phyloP scores from a whole-genome alignment of 53 echinoderm and acorn worm species.

The Antedon mediterranea region DNA sequence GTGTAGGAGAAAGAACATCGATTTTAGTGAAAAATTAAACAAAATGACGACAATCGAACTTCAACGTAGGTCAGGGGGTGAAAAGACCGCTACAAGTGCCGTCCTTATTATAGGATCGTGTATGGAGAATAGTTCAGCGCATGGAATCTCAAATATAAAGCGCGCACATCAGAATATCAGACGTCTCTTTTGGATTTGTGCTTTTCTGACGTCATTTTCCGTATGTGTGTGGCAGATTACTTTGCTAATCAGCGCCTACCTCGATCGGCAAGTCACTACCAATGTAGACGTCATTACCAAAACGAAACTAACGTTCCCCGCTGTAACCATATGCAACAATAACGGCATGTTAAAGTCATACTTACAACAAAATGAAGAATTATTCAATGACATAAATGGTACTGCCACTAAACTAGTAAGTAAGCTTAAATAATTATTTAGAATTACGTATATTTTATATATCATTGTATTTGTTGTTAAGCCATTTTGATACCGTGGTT shows the following conservation, averaged over 20 bases:
- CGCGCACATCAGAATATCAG: conserved; percentile 15
- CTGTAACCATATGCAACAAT: conserved; percentile 67
- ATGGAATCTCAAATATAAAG: conserved; percentile 63
- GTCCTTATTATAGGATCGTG: background rate
- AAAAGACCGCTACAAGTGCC: too few relatives aligned
- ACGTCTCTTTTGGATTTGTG: conserved; percentile 34
- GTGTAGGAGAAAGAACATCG: too few relatives aligned
- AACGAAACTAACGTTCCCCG: conserved; percentile 28
- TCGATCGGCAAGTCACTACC: conserved; percentile 28
- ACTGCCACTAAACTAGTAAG: too few relatives aligned
- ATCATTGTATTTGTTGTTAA: too few relatives aligned
- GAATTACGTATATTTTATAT: too few relatives aligned
- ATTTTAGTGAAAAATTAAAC: too few relatives aligned
- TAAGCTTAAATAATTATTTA: too few relatives aligned
- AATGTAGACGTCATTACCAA: conserved; percentile 32
- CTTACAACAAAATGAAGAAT: background rate
- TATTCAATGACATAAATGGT: background rate
- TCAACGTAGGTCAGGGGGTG: too few relatives aligned
- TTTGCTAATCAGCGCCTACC: conserved; percentile 7
- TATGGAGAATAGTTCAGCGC: conserved; percentile 50
- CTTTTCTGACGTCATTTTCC: conserved; percentile 27
- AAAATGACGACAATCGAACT: too few relatives aligned
- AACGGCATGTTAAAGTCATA: conserved; percentile 25
- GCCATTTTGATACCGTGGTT: too few relatives aligned
- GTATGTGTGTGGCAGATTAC: conserved; percentile 22